Base-by-base conservation (phyloP, 2,797 vertebrate species). In the Semotilus atromaculatus region DNA sequence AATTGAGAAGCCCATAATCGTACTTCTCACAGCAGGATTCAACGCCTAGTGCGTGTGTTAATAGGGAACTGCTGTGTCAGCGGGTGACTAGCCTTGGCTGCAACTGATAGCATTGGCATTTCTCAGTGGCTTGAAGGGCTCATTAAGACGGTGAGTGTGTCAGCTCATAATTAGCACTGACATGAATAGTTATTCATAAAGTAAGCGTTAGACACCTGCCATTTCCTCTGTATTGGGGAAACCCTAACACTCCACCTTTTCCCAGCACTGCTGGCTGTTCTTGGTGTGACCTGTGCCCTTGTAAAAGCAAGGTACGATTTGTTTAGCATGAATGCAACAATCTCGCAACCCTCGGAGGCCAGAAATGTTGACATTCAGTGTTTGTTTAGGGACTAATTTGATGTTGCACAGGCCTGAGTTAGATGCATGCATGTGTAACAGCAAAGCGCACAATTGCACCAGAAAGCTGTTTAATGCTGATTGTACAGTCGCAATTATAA, bases 101-200 rank as follows among this genome's bases (percentile, higher is more conserved):
- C 66, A 68, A 84, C 84, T 82, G 84, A 87, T 91, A 87, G 86
- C 84, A 90, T 89, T 88, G 88, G 66, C 75, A 80, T 85, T 85
- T 86, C 88, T 82, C 79, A 74, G 70, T 73, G 76, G 73, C 67
- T 85, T 68, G 2, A 74, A 82, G 66, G 71, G 43, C 75, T 88
- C 81, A 86, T 88, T 89, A 86, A 81, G 71, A 88, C 23, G 64
- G 29, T n/a, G 67, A 60, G 81, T 29, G 79, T 29, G 79, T 83
- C 87, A 66, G 64, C 84, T 80, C 66, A 71, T 88, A 71, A 83
- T 89, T 87, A 88, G 84, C 66, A 31, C 48, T 80, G 68, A 68
- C 79, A 76, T 72, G 67, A 81, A 83, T 80, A 83, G 43, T 73
- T 84, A 88, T 73, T 85, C 86, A 86, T 73, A 84, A 60, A 66